Conservation (phyloP, 2,888 invertebrate species). For the Noctuana brunneofusca region DNA sequence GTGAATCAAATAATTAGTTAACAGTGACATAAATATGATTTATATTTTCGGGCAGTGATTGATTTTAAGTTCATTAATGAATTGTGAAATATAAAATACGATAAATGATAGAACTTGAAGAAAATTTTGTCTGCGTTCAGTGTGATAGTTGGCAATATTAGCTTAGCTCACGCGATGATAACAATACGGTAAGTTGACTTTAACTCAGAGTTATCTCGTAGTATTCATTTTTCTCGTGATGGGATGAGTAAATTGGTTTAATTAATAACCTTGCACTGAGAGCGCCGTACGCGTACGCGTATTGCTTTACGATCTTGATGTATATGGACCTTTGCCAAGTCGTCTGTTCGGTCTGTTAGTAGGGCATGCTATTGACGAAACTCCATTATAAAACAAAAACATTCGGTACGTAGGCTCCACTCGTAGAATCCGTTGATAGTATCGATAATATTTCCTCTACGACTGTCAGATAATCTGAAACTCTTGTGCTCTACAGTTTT, state of each 20-base stretch:
- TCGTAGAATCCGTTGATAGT: too few species aligned
- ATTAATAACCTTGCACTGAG: slow-evolving; percentile 52
- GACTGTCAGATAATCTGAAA: too few species aligned
- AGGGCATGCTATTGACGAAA: slow-evolving; percentile 41
- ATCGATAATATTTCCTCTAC: too few species aligned
- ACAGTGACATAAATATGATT: too few species aligned
- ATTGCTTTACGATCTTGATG: slow-evolving; percentile 44
- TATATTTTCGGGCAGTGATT: slow-evolving; percentile 2
- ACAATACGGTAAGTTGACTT: slow-evolving; percentile 61
- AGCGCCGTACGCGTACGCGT: slow-evolving; percentile 48
- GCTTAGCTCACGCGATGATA: slow-evolving; percentile 49
- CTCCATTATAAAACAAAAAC: not conserved
- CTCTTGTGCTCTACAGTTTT: too few species aligned
- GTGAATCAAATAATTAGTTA: not conserved
- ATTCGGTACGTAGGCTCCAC: too few species aligned
- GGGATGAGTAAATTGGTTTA: slow-evolving; percentile 57
- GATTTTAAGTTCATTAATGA: not conserved
- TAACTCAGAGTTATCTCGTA: slow-evolving; percentile 18
- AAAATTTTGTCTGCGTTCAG: not conserved
- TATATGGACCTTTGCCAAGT: slow-evolving; percentile 75
- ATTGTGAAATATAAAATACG: not conserved
- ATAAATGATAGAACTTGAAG: too few species aligned
- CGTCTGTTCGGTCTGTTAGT: slow-evolving; percentile 62
- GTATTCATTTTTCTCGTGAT: slow-evolving; percentile 59
- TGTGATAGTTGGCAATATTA: not conserved